Evolutionary conservation across 2,113 vertebrate species (phyloP).

Genomic region (Lophotis ruficrista): DNA sequence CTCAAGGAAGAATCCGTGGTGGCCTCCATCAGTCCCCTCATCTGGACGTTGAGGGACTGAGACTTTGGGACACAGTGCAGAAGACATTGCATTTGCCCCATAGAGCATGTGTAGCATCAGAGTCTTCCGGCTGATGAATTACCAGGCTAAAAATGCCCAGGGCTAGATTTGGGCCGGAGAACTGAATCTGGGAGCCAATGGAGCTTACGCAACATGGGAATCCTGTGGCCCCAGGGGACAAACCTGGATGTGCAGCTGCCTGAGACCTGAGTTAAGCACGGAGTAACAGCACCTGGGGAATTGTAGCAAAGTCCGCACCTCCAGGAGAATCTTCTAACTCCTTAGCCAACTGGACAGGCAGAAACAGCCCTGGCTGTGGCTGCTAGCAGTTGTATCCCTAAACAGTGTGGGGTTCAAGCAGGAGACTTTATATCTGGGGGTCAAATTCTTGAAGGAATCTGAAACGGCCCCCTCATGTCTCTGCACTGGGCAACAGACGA

Average conservation of each 20-base stretch:
- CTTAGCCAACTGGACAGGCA: not conserved
- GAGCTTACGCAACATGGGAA: not conserved
- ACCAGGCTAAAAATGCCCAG: not conserved
- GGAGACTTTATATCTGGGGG: not conserved
- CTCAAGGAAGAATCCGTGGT: not conserved
- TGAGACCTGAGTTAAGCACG: not conserved
- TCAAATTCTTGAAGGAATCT: not conserved
- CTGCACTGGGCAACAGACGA: not conserved
- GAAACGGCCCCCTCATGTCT: not conserved
- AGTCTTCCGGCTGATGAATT: not conserved
- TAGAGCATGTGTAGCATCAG: not conserved
- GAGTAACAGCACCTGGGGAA: not conserved
- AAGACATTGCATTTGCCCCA: not conserved
- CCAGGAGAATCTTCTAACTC: not conserved
- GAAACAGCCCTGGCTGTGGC: not conserved
- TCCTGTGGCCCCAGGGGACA: not conserved
- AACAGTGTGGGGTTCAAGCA: not conserved
- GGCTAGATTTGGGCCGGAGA: not conserved
- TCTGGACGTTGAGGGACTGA: not conserved
- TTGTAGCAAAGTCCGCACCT: not conserved
- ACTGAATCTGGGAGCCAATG: not conserved
- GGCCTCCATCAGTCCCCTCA: not conserved
- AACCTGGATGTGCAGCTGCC: not conserved
- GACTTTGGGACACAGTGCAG: not conserved
- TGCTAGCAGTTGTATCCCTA: not conserved